phyloP scores from a whole-genome alignment of 2,888 invertebrate genomes.

The Andrena camellia region DNA sequence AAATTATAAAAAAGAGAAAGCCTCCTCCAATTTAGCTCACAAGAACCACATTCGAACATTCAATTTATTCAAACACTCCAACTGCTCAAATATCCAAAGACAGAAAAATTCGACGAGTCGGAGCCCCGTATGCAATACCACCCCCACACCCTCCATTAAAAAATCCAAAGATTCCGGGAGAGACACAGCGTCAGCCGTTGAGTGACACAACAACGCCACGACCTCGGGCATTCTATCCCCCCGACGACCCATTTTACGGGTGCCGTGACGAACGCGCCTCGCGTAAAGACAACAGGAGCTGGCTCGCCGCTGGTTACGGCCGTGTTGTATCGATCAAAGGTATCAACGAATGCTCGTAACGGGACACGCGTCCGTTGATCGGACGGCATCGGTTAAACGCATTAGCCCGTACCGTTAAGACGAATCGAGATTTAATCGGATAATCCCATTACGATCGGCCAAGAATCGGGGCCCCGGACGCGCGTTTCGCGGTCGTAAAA shows the following conservation, averaged over 20 bases:
- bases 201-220: background rate
- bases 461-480: constrained; percentile 45
- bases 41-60: too few species aligned
- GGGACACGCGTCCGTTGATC: constrained; percentile 57
- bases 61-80: too few species aligned
- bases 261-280: constrained; percentile 20
- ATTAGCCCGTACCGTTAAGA: constrained; percentile 66
- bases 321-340: constrained; percentile 46
- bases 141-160: background rate
- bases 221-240: background rate
- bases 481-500: constrained; percentile 46
- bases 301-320: constrained; percentile 29
- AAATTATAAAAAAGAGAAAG: too few species aligned
- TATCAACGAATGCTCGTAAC: constrained; percentile 64
- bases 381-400: constrained; percentile 51
- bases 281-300: constrained; percentile 43
- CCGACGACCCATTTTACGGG: constrained; percentile 5
- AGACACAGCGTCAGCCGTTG: background rate
- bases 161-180: background rate
- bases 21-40: too few species aligned
- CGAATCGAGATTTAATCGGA: constrained; percentile 67
- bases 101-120: too few species aligned
- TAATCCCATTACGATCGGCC: constrained; percentile 64
- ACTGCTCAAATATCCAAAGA: too few species aligned
- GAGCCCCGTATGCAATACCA: too few species aligned